These are phyloP conservation scores for Prinia subflava DNA, from an alignment of 2,113 vertebrate species.

Conservation along the genomic window DNA sequence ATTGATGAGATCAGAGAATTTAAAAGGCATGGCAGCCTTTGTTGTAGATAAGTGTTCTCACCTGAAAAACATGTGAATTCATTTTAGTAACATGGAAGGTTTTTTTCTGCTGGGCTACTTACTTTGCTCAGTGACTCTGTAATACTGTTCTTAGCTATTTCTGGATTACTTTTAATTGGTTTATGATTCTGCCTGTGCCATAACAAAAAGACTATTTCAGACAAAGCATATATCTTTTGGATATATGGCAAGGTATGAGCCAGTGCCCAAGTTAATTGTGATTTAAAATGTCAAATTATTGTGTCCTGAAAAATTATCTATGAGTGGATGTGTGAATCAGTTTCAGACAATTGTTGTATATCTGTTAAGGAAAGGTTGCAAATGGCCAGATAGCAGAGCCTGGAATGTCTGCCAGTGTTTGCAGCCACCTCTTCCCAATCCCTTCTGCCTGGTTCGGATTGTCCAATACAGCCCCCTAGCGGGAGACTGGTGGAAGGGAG, in stretches of 20 bases:
- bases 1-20: neutral
- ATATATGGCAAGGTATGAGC: neutral
- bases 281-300: neutral
- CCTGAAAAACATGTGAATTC: neutral
- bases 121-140: neutral
- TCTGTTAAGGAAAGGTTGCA: neutral
- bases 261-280: neutral
- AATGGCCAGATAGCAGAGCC: neutral
- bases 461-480: neutral
- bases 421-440: neutral
- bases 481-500: neutral
- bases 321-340: neutral
- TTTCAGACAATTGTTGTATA: neutral
- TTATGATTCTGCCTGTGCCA: neutral
- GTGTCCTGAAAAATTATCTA: neutral
- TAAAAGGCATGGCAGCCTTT: neutral
- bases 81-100: accelerated
- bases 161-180: neutral
- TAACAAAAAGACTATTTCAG: neutral
- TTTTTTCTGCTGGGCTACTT: neutral
- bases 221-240: neutral
- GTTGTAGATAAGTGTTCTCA: neutral
- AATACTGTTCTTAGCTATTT: neutral
- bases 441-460: accelerated
- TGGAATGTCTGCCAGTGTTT: neutral